Base-by-base conservation (phyloP, 2,888 invertebrate genomes). In the Philereme vetulata region DNA sequence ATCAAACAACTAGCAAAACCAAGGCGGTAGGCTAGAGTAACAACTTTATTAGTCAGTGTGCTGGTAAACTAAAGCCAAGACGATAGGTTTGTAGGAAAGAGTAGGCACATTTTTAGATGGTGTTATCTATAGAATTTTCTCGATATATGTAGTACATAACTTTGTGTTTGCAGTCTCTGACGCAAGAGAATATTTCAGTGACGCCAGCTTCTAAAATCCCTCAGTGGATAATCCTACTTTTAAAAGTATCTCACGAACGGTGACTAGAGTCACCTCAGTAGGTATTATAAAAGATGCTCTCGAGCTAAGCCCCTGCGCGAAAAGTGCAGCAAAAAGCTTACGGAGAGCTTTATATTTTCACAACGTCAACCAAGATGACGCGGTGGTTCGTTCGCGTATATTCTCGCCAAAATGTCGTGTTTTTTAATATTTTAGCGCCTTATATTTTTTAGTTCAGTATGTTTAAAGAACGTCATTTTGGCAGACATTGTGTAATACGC, bases 301-400 rank as follows among this genome's bases (percentile, higher is more conserved):
- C 44, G 35, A 50, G 49, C 40, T 52, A 54, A 62, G 53, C 46
- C 36, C 36, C 49, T 33, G 42, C 45, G 38, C 33, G 57, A 58
- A 58, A 62, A 62, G 54, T 62, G 62, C 62, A 62, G 57, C 62
- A 51, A 51, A 62, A 58, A 45, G 46, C 61, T 62, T 51, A 42
- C 21, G 11, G 11, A 21, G 8, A 49, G 49, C 49, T 49, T 54
- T 61, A 61, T 56, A 56, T 52, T 56, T 56, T 46, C 42, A n/a
- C n/a, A 48, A 61, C 49, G 56, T 45, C 56, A 61, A 45, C 60
- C 21, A 11, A 46, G 48, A 35, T 40, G 52, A 49, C 11, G 45
- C 7, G 42, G 36, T 52, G 42, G 21, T 21, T 21, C 21, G 21
- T 21, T 21, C 21, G 34, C n/a, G 3, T 43, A n/a, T 50, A 21